Percentiles rank a stretch among this genome's conserved stretches.
phyloP scores from a whole-genome alignment of 2,888 invertebrate genomes.

The Crematogaster levior region DNA sequence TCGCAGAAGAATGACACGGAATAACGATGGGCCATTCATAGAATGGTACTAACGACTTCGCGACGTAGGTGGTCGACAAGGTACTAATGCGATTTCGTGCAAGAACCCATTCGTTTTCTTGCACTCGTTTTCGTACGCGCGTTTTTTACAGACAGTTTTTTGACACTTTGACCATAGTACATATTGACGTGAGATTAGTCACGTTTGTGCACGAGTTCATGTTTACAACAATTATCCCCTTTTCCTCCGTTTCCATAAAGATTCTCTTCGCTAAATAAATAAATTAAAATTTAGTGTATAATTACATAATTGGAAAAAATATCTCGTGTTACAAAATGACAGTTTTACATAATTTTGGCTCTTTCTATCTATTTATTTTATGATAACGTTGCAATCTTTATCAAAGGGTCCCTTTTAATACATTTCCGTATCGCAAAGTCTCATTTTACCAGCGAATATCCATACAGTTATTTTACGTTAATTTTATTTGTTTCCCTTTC shows the following conservation, averaged over 20 bases:
- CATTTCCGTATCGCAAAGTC: neutral
- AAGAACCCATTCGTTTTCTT: slow-evolving; percentile 5
- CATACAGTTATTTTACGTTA: slow-evolving; percentile 31
- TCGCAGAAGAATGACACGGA: neutral
- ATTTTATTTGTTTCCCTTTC: slow-evolving; percentile 20
- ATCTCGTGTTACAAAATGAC: neutral
- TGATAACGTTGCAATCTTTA: neutral
- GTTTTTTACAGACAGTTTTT: neutral
- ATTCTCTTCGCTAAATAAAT: too few relatives aligned
- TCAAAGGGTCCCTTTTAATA: neutral
- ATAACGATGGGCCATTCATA: neutral
- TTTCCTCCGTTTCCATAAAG: neutral
- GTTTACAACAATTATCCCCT: too few relatives aligned
- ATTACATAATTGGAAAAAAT: neutral
- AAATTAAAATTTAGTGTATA: neutral
- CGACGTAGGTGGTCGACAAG: slow-evolving; percentile 25
- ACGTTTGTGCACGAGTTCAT: neutral
- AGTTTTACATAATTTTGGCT: neutral
- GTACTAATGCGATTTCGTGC: slow-evolving; percentile 7
- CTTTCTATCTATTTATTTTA: neutral
- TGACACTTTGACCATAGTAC: neutral
- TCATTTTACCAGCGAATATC: neutral
- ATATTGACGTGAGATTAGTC: slow-evolving; percentile 7
- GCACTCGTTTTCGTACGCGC: slow-evolving; percentile 1
- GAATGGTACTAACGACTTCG: slow-evolving; percentile 31